Evolutionary conservation across 2,888 invertebrate species (phyloP), one percentile per base, ranked within the genome.

Genomic region (Meloe dianella): DNA sequence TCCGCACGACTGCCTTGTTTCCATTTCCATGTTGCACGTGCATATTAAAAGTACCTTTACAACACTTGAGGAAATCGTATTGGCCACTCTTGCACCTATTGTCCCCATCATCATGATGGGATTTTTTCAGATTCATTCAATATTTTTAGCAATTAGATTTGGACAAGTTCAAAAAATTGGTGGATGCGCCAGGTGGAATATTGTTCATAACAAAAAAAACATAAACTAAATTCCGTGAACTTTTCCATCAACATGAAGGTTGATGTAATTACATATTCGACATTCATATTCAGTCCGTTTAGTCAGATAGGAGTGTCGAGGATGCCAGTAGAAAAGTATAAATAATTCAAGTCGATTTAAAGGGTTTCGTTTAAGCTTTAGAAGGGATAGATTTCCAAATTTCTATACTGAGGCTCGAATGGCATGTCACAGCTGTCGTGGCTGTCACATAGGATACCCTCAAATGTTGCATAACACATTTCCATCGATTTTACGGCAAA

Each of bases 331-430:
- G 74, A 73, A 74, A 72, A 71, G 71, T 71, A 74, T 75, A 73
- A 75, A 75, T 75, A 73, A 73, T 75, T 70, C 71, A 75, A 69
- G 73, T 74, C 73, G n/a, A 75, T 75, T 72, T 71, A 72, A 73
- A 74, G 71, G 72, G 71, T 68, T 68, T 63, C 70, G 47, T 64
- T 70, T 66, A 47, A 63, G 70, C 70, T 66, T 65, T 47, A 7
- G 20, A 20, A 20, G 20, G 71, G 71, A 67, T 68, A 71, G 70
- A 69, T 70, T 72, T 68, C 66, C 57, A 67, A 68, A 71, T 71
- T 72, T 47, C 68, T 71, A 65, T 62, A 65, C 65, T 64, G 66
- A 70, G 66, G 66, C 62, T 68, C 70, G 71, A 71, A 73, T 73
- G 72, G n/a, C 71, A 70, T 74, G 74, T 73, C 72, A 71, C 72